phyloP scores from a whole-genome alignment of 2,888 invertebrate species.

The Zygogramma bicolorata region DNA sequence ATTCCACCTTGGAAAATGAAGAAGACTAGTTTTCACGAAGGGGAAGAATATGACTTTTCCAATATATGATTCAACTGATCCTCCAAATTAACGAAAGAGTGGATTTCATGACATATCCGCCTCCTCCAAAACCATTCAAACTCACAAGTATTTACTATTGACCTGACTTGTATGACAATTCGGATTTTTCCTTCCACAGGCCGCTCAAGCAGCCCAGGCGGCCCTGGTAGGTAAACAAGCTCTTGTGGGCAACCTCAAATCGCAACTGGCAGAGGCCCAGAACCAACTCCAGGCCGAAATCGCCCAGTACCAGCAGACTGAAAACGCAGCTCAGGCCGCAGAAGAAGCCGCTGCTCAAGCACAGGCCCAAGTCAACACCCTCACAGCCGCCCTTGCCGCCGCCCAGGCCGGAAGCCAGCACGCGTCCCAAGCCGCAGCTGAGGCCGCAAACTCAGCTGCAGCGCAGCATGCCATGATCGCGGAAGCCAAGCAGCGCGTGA shows the following conservation, averaged over 20 bases:
- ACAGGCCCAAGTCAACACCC: constrained; percentile 73
- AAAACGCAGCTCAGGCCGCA: constrained; percentile 75
- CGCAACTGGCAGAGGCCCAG: constrained; percentile 77
- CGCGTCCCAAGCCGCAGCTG: constrained; percentile 44
- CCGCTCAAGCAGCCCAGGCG: constrained; percentile 74
- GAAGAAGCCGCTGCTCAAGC: constrained; percentile 79
- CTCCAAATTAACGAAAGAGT: too few species aligned
- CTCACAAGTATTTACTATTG: too few species aligned
- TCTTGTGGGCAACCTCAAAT: constrained; percentile 69
- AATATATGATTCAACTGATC: too few species aligned
- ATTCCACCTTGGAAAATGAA: too few species aligned
- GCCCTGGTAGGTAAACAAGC: constrained; percentile 74
- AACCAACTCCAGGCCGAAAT: constrained; percentile 75
- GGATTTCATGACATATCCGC: too few species aligned
- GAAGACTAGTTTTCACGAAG: too few species aligned
- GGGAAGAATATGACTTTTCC: too few species aligned
- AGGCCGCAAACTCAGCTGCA: constrained; percentile 47
- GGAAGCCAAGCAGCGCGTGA: constrained; percentile 75
- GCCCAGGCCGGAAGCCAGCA: constrained; percentile 51
- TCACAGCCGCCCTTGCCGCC: constrained; percentile 75
- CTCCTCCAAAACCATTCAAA: too few species aligned
- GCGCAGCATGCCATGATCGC: constrained; percentile 49
- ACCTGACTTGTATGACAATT: too few species aligned
- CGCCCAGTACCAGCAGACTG: constrained; percentile 77
- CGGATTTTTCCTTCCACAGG: too few species aligned